phyloP scores from a whole-genome alignment of 2,113 vertebrate genomes.

The Bubo bubo region DNA sequence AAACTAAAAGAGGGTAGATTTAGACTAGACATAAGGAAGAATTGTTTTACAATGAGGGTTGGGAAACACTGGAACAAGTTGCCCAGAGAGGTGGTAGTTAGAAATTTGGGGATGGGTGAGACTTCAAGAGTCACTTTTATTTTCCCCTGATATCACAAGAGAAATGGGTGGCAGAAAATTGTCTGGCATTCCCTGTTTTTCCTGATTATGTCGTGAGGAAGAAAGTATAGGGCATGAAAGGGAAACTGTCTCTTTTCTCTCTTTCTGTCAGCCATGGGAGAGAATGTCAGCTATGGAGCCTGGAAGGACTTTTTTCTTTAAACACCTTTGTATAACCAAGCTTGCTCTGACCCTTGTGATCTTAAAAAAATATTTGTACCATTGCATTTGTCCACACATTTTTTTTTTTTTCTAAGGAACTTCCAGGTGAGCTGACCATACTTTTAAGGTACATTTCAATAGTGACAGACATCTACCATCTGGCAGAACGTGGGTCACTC shows the following conservation, averaged over 20 bases:
- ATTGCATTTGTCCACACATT: not conserved
- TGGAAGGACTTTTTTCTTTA: not conserved
- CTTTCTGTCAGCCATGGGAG: not conserved
- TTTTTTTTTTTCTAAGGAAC: not conserved
- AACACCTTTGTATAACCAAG: fast-evolving
- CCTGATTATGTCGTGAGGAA: not conserved
- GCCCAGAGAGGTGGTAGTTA: not conserved
- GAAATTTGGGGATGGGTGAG: not conserved
- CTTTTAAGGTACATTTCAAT: not conserved
- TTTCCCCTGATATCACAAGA: not conserved
- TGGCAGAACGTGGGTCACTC: not conserved
- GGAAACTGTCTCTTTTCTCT: not conserved
- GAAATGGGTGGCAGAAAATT: not conserved
- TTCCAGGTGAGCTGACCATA: not conserved
- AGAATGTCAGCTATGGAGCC: not conserved
- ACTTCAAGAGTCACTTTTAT: not conserved
- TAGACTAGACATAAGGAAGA: not conserved
- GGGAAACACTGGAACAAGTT: not conserved
- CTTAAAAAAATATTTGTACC: not conserved
- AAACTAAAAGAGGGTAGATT: not conserved
- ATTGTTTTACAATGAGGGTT: not conserved
- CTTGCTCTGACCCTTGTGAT: not conserved
- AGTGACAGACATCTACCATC: not conserved
- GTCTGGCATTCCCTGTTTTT: not conserved
- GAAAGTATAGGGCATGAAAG: not conserved